Evolutionary conservation across 1,140 invertebrate genomes (phyloP).

Genomic region (Aphidius gifuensis): DNA sequence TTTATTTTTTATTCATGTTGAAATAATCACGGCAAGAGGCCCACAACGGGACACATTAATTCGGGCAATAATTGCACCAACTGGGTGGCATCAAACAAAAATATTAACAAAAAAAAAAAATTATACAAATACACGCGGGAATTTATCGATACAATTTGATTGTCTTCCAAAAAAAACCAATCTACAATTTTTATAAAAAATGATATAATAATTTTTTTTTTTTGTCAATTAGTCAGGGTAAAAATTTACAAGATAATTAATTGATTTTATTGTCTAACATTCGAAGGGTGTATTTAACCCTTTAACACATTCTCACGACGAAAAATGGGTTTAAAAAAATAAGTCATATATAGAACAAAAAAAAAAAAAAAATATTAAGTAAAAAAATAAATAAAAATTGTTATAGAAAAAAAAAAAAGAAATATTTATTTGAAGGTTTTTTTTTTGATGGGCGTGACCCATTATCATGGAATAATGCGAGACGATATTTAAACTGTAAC

Average conservation of each 20-base stretch:
- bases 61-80: slow-evolving; percentile 32
- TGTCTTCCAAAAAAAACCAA: no score
- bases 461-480: slow-evolving; percentile 39
- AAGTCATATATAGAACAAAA: slow-evolving; percentile 4
- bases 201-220: not conserved
- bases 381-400: slow-evolving; percentile 14
- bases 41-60: slow-evolving; percentile 32
- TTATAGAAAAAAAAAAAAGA: slow-evolving; percentile 10
- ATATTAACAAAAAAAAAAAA: slow-evolving; percentile 11
- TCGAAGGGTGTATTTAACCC: not conserved
- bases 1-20: no score
- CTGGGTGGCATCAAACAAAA: slow-evolving; percentile 20
- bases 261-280: no score
- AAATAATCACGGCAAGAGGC: slow-evolving; percentile 9
- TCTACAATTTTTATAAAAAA: no score
- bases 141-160: no score
- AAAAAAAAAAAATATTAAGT: slow-evolving; percentile 17
- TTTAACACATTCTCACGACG: slow-evolving; percentile 8
- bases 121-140: not conserved
- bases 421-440: no score
- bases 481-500: slow-evolving; percentile 34
- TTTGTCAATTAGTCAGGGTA: not conserved
- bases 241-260: slow-evolving; percentile 1
- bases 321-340: no score
- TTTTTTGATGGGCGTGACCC: slow-evolving; percentile 45